Conservation (phyloP, 2,797 vertebrate genomes). For the Nothura maculosa region DNA sequence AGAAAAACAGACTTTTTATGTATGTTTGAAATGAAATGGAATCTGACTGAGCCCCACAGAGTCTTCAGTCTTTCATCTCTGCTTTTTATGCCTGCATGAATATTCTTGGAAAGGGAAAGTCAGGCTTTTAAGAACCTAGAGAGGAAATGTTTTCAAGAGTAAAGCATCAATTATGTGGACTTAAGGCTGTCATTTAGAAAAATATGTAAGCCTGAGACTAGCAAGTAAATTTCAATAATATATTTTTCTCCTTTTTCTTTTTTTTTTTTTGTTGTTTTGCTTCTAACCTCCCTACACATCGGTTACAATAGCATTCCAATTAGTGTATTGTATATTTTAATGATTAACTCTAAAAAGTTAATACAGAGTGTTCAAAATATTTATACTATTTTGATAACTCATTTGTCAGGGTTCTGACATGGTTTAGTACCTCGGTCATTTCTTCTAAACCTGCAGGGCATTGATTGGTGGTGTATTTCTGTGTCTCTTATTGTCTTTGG, state of each 20-base stretch:
- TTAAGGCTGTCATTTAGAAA: neutral
- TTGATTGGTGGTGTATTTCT: neutral
- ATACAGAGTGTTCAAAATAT: neutral
- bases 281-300: neutral
- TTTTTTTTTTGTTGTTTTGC: too few species aligned
- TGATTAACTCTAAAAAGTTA: neutral
- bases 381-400: neutral
- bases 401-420: neutral
- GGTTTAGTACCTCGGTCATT: neutral
- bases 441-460: neutral
- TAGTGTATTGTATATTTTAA: neutral
- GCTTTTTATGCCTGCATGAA: neutral
- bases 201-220: neutral
- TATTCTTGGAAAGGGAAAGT: neutral
- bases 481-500: neutral
- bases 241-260: too few species aligned
- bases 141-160: neutral
- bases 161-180: neutral
- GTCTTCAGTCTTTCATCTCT: neutral
- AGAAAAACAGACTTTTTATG: neutral
- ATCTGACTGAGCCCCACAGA: neutral
- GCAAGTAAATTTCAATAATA: neutral
- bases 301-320: neutral
- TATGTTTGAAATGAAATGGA: neutral
- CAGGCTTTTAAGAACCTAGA: rapidly evolving